Evolutionary conservation across 2,888 invertebrate genomes (phyloP).

Genomic region (Nomada flava): DNA sequence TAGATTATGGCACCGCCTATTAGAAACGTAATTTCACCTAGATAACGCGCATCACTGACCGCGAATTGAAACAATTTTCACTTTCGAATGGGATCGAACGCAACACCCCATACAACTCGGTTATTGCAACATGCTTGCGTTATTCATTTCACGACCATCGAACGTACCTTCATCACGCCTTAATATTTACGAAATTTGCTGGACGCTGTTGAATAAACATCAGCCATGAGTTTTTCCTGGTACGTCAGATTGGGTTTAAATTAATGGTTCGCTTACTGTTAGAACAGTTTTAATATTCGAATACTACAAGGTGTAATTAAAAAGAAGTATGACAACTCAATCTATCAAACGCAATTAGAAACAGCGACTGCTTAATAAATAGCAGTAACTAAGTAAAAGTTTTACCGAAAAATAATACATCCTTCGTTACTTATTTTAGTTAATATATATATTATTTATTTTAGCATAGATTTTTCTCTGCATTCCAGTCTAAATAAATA

Average conservation of each 20-base stretch:
- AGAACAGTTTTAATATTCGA: no score
- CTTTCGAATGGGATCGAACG: conserved; percentile 63
- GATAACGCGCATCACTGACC: conserved; percentile 65
- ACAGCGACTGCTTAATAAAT: neutral
- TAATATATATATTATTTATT: no score
- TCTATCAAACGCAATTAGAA: neutral
- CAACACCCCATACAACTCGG: conserved; percentile 8
- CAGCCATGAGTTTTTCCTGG: no score
- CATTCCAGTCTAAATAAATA: no score
- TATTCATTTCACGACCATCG: conserved; percentile 1
- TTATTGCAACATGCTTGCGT: neutral
- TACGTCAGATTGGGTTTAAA: no score
- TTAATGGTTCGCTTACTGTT: no score
- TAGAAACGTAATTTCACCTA: conserved; percentile 70
- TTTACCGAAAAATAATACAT: no score
- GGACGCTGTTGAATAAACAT: neutral
- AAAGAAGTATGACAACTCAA: no score
- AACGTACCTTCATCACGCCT: neutral
- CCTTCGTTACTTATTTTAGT: no score
- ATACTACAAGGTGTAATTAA: no score
- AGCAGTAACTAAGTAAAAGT: neutral
- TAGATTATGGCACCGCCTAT: conserved; percentile 38
- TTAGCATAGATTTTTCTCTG: no score
- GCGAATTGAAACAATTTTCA: conserved; percentile 61
- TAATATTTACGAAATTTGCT: neutral